Evolutionary conservation across 2,888 invertebrate species (phyloP), one percentile per base, ranked within the genome.

Genomic region (Melieria omissa): DNA sequence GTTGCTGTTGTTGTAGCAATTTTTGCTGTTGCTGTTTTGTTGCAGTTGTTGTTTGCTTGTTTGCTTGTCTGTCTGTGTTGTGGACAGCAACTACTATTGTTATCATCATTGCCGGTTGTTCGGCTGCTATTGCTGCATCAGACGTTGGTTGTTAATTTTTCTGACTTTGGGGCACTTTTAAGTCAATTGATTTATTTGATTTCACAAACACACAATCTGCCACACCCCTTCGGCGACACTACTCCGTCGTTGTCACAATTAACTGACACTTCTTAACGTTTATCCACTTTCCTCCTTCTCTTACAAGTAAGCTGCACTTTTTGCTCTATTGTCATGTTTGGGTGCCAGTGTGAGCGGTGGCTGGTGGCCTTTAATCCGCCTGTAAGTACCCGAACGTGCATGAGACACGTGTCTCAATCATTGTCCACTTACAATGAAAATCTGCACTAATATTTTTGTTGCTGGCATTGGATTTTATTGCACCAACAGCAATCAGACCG

Each of bases 251-350:
- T 60, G 12, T 4, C 12, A 4, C 42, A 41, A 12, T 12, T 29
- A 60, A 12, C 29, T 4, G 8, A 41, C n/a, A 3, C 42, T 41
- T 9, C 42, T 41, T 12, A 5, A 41, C n/a, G 4, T 7, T 60
- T 41, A 41, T 12, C 14, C 14, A 4, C n/a, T 45, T 62, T 62
- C 14, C 16, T 47, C 62, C 46, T 45, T 46, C n/a, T n/a, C 16
- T 62, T 47, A 14, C 62, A 62, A 46, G 62, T 62, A 45, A 62
- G 62, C 4, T 9, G 4, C 46, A 47, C 10, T 62, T 62, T 16
- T 41, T 52, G 9, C 14, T 52, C 14, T 14, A 52, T 5, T 52
- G 14, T 5, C n/a, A 49, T 8, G 12, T 12, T 49, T 49, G 49
- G 49, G 3, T 49, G 8, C 49, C 9, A 10, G 49, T 49, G 49